Evolutionary conservation across 1,140 invertebrate species (phyloP).

Genomic region (Drosophila lini): DNA sequence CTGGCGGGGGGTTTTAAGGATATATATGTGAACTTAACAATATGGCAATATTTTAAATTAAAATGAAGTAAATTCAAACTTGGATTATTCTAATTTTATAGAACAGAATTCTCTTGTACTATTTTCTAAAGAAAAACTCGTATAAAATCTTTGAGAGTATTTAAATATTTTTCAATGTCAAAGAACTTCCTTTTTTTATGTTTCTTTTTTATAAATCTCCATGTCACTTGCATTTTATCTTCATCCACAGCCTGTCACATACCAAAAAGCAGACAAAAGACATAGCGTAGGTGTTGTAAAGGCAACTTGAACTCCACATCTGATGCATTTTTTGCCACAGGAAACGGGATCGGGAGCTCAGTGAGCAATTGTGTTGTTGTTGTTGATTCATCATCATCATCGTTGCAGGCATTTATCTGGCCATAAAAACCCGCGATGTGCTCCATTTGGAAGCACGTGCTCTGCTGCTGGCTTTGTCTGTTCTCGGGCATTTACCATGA

Average conservation of each 20-base stretch:
- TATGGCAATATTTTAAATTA: background rate
- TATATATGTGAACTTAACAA: background rate
- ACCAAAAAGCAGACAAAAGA: constrained; percentile 41
- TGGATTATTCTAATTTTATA: no score
- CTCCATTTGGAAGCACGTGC: constrained; percentile 67
- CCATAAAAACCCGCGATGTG: constrained; percentile 54
- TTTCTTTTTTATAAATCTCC: background rate
- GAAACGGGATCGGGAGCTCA: constrained; percentile 40
- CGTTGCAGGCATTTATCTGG: constrained; percentile 24
- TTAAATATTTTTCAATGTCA: background rate
- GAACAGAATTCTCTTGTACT: background rate
- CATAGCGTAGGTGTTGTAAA: constrained; percentile 54
- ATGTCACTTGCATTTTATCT: constrained; percentile 54
- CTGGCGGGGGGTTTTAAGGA: constrained; percentile 4
- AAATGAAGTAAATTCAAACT: background rate
- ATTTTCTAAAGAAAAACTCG: background rate
- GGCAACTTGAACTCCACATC: constrained; percentile 2
- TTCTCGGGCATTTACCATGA: constrained; percentile 41
- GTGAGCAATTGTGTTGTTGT: constrained; percentile 53
- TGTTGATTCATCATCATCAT: constrained; percentile 49
- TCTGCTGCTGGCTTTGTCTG: constrained; percentile 16
- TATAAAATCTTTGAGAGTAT: background rate
- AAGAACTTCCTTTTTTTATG: background rate
- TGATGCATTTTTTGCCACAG: constrained; percentile 47
- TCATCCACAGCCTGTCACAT: constrained; percentile 35